phyloP scores from a whole-genome alignment of 37 sponge, comb jelly and placozoan genomes.

The Chondrilla cf. caribensis region DNA sequence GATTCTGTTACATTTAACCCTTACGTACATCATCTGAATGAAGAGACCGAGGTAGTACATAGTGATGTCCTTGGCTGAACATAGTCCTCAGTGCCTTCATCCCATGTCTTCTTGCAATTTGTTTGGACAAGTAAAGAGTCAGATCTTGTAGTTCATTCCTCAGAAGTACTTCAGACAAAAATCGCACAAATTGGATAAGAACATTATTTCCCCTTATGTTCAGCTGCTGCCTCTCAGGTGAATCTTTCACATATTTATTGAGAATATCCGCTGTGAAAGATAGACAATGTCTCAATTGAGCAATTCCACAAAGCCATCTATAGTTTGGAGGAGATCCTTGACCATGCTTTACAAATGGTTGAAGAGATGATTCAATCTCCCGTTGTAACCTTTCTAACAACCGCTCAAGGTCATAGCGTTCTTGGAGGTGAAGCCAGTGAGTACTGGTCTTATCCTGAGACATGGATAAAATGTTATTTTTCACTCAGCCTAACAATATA shows the following conservation, averaged over 20 bases:
- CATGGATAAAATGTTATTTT: too few relatives aligned
- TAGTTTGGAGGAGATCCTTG: background rate
- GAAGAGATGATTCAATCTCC: background rate
- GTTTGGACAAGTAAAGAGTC: constrained; percentile 49
- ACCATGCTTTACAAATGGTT: background rate
- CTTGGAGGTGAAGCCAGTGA: constrained; percentile 21
- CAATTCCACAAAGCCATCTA: constrained; percentile 46
- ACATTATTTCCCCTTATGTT: background rate
- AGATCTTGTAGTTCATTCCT: background rate
- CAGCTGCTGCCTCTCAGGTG: constrained; percentile 22
- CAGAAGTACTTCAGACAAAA: constrained; percentile 23
- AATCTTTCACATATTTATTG: background rate
- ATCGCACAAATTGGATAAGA: constrained; percentile 7
- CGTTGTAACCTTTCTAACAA: background rate
- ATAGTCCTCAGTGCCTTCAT: constrained; percentile 34
- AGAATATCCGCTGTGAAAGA: constrained; percentile 39
- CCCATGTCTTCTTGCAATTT: constrained; percentile 58
- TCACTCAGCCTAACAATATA: too few relatives aligned
- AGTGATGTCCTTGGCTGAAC: background rate
- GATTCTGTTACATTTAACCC: too few relatives aligned
- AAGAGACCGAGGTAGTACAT: background rate
- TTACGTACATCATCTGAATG: background rate
- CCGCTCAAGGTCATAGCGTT: constrained; percentile 30
- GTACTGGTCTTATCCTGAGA: too few relatives aligned
- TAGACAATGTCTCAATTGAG: constrained; percentile 46